Percentiles rank a stretch among this genome's conserved stretches.
phyloP scores from a whole-genome alignment of 2,113 vertebrate genomes.

The Passer domesticus region DNA sequence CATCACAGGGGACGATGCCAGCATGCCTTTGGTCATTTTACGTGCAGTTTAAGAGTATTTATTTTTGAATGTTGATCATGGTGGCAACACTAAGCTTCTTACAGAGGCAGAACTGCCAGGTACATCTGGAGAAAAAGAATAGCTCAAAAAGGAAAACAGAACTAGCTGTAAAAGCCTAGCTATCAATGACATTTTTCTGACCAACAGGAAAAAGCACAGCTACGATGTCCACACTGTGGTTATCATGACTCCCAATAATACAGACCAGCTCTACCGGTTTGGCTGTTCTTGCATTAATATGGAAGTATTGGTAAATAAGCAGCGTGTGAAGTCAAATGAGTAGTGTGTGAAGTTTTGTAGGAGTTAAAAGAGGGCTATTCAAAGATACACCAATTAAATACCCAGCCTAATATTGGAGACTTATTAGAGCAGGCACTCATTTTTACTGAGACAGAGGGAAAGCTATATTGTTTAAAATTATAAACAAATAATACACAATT shows the following conservation, averaged over 20 bases:
- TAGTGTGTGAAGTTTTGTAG: background rate
- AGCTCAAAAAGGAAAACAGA: background rate
- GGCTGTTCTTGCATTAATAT: background rate
- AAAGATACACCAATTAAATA: background rate
- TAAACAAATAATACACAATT: background rate
- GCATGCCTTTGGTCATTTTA: background rate
- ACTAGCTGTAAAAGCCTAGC: background rate
- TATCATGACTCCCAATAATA: background rate
- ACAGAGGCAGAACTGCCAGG: background rate
- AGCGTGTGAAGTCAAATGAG: background rate
- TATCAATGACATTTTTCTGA: background rate
- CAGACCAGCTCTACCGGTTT: background rate
- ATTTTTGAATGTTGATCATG: background rate
- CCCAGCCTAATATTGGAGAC: accelerated
- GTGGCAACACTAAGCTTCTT: background rate
- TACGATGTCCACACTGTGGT: background rate
- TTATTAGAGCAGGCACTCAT: background rate
- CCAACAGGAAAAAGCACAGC: background rate
- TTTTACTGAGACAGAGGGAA: background rate
- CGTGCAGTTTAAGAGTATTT: background rate
- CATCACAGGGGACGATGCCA: background rate
- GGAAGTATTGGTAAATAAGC: background rate
- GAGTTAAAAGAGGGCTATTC: background rate
- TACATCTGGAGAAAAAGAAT: background rate
- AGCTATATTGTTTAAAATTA: background rate